A percentile compares a stretch with the other conserved stretches of the same genome.
These are phyloP conservation scores for Danio tinwini DNA, from an alignment of 2,797 vertebrate genomes.

Conservation along the genomic window DNA sequence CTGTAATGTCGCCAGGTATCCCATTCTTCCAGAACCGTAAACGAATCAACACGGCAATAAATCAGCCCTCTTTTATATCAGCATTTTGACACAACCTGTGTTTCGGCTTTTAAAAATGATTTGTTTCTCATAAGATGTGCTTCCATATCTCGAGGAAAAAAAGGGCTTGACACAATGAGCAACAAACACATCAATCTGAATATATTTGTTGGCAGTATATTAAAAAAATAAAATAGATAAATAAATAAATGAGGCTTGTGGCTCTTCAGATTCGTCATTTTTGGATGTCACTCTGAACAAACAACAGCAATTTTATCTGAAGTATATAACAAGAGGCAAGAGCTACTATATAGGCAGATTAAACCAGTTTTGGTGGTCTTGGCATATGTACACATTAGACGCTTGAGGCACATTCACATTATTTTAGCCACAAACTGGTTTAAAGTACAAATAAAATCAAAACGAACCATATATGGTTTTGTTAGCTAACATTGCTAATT, in stretches of 20 bases:
- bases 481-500: too few relatives aligned
- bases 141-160: not conserved
- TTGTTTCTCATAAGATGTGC: conserved; percentile 23
- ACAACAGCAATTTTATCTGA: not conserved
- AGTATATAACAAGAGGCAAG: conserved; percentile 19
- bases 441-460: too few relatives aligned
- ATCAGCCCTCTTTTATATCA: conserved; percentile 17
- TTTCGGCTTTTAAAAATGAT: conserved; percentile 33
- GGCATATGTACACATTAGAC: not conserved
- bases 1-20: conserved; percentile 3
- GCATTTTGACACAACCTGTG: conserved; percentile 34
- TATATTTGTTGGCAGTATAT: conserved; percentile 2
- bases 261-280: not conserved
- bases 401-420: not conserved
- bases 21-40: conserved; percentile 4
- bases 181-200: conserved; percentile 29
- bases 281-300: conserved; percentile 17
- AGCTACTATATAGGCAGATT: not conserved
- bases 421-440: too few relatives aligned
- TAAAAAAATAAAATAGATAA: not conserved
- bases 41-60: conserved; percentile 11
- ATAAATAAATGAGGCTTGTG: not conserved
- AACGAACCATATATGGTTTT: too few relatives aligned
- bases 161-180: not conserved
- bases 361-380: not conserved